Conservation (phyloP, 2,797 vertebrate genomes). For the Siniperca scherzeri region DNA sequence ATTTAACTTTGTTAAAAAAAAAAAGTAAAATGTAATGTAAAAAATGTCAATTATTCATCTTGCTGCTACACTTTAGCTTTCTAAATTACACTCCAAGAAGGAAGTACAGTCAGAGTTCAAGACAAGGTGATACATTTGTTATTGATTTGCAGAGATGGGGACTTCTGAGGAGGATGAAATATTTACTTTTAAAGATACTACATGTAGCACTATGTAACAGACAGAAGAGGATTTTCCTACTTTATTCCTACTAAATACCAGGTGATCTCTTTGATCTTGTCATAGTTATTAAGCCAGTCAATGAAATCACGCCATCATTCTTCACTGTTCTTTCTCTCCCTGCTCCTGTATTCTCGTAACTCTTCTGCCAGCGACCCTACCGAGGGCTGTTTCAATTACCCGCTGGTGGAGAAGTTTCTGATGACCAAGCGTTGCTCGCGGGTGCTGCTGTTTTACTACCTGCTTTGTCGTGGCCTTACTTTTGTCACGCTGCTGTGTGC, state of each 20-base stretch:
- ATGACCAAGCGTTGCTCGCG: slow-evolving; percentile 90
- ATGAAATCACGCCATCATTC: not conserved
- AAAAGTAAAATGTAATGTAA: too few relatives aligned
- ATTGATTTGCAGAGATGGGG: too few relatives aligned
- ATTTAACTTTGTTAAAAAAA: too few relatives aligned
- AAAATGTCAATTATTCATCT: not conserved
- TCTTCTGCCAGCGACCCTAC: slow-evolving; percentile 84
- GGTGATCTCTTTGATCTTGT: not conserved
- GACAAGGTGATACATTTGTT: not conserved
- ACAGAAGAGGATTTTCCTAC: not conserved
- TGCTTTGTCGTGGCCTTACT: slow-evolving; percentile 88
- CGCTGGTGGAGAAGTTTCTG: slow-evolving; percentile 95
- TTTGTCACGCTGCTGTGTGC: slow-evolving; percentile 87
- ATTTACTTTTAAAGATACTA: not conserved
- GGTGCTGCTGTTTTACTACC: slow-evolving; percentile 88
- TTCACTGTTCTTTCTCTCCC: not conserved
- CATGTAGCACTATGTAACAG: not conserved
- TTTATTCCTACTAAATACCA: not conserved
- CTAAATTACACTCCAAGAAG: too few relatives aligned
- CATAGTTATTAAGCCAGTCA: not conserved
- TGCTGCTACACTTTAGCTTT: not conserved
- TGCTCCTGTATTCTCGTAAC: not conserved
- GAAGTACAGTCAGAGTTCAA: not conserved
- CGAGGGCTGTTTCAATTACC: slow-evolving; percentile 92
- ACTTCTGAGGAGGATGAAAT: not conserved